These are phyloP conservation scores for Bombus turneri DNA, from an alignment of 1,140 invertebrate species.

Conservation along the genomic window DNA sequence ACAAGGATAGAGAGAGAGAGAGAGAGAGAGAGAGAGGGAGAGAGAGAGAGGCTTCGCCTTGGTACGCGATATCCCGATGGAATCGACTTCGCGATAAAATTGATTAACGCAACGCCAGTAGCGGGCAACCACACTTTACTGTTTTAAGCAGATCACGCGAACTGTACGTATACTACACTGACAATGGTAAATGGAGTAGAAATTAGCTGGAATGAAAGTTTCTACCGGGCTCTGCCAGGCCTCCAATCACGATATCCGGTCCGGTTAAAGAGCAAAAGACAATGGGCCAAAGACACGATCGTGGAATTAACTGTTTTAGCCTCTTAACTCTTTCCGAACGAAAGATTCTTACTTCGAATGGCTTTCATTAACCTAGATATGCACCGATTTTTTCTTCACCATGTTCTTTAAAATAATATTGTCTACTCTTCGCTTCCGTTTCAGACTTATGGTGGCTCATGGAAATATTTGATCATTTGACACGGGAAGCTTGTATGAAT, in stretches of 20 bases:
- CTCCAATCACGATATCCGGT: slow-evolving; percentile 28
- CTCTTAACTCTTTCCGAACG: neutral
- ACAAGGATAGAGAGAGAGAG: neutral
- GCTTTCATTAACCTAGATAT: neutral
- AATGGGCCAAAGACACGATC: neutral
- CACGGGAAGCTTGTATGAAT: no score
- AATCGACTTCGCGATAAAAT: slow-evolving; percentile 70
- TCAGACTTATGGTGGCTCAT: no score
- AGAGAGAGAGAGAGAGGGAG: no score
- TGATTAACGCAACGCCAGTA: slow-evolving; percentile 64
- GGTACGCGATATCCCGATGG: slow-evolving; percentile 41
- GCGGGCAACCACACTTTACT: slow-evolving; percentile 48
- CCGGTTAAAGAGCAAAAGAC: neutral
- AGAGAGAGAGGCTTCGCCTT: slow-evolving; percentile 26
- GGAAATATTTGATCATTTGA: no score
- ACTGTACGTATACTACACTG: slow-evolving; percentile 1
- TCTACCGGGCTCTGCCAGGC: neutral
- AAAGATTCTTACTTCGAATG: neutral
- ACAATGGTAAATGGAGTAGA: slow-evolving; percentile 43
- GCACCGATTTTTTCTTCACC: no score
- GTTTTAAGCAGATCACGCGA: slow-evolving; percentile 41
- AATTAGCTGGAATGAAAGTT: slow-evolving; percentile 36
- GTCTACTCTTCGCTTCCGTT: no score
- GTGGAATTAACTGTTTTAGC: neutral
- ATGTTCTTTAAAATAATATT: no score